Base-by-base conservation (phyloP, 1,140 invertebrate species). In the Andrena cerasifolii region DNA sequence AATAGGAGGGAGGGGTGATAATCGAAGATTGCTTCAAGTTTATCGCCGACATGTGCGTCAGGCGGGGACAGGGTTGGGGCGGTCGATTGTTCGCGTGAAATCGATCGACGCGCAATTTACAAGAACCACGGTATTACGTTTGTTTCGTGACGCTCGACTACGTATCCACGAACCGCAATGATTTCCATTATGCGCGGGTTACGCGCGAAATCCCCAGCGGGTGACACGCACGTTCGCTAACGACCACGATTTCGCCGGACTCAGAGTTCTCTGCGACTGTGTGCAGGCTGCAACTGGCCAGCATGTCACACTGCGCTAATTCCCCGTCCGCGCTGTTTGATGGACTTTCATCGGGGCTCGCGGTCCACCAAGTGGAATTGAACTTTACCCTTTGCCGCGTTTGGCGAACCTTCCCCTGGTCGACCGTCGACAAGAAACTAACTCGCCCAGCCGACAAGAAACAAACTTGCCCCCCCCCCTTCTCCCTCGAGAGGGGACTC, bases 331-430 rank as follows among this genome's bases (percentile, higher is more conserved):
- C 4, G 40, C 43, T 33, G 28, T 59, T 71, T 24, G 54, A 71
- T 59, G 59, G 45, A 40, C 24, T 74, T 74, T 65, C 61, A 8
- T 33, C 36, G 71, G 18, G 1, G 7, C 5, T 1, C n/a, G 58
- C 12, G 59, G 59, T 73, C 16, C 16, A 36, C 59, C 59, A 4
- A 51, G 12, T 2, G 21, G 5, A 33, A 73, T 63, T 40, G 58
- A 73, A 73, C 70, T 73, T 63, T 73, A 16, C 45, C 31, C 70
- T 63, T 73, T 63, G 45, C 31, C 58, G 12, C 33, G 63, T 73
- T 73, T 63, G 70, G 45, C 59, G 40, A 21, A 65, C 43, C 62
- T 0, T 6, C 14, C 10, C 45, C 16, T 40, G 36, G 36, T 10
- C 36, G 36, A 5, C 45, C 33, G 0, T 2, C 49, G 21, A 21